phyloP scores from a whole-genome alignment of 2,888 invertebrate species.

The Axea sp. region DNA sequence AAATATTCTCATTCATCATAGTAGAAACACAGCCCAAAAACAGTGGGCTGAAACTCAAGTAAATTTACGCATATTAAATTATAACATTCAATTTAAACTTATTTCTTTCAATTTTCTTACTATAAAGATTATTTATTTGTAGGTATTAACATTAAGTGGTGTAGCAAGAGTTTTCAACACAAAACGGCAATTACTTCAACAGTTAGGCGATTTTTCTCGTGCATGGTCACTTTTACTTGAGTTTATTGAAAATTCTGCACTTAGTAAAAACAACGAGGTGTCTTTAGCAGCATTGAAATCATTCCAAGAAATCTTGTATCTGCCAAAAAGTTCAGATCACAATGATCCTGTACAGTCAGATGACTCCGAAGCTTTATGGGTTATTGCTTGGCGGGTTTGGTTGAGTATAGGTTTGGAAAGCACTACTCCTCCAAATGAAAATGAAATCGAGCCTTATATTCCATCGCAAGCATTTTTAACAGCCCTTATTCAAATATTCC shows the following conservation, averaged over 20 bases:
- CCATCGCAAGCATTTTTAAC: conserved; percentile 97
- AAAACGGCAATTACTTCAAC: conserved; percentile 90
- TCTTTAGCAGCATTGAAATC: conserved; percentile 97
- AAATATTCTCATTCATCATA: conserved; percentile 98
- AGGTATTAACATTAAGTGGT: conserved; percentile 92
- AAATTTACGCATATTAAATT: too few relatives aligned
- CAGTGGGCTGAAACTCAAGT: conserved; percentile 99
- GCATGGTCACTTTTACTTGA: conserved; percentile 96
- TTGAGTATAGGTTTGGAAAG: conserved; percentile 90
- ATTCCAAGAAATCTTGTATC: conserved; percentile 95
- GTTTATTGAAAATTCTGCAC: conserved; percentile 95
- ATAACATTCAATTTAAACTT: too few relatives aligned
- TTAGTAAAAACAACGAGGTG: conserved; percentile 95
- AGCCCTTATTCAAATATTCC: conserved; percentile 96
- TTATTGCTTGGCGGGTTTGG: conserved; percentile 93
- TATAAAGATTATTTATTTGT: too few relatives aligned
- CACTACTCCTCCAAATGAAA: conserved; percentile 82
- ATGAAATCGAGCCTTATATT: conserved; percentile 85
- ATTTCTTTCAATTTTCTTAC: too few relatives aligned
- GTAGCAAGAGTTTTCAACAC: conserved; percentile 96
- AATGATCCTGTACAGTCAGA: conserved; percentile 75
- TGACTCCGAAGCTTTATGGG: conserved; percentile 85
- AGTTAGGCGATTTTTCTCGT: conserved; percentile 93
- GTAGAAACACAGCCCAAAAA: conserved; percentile 98
- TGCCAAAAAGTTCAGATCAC: conserved; percentile 81